A percentile compares a stretch with the other conserved stretches of the same genome.
phyloP scores from a whole-genome alignment of 2,797 vertebrate genomes.

The Sebastolobus altivelis region DNA sequence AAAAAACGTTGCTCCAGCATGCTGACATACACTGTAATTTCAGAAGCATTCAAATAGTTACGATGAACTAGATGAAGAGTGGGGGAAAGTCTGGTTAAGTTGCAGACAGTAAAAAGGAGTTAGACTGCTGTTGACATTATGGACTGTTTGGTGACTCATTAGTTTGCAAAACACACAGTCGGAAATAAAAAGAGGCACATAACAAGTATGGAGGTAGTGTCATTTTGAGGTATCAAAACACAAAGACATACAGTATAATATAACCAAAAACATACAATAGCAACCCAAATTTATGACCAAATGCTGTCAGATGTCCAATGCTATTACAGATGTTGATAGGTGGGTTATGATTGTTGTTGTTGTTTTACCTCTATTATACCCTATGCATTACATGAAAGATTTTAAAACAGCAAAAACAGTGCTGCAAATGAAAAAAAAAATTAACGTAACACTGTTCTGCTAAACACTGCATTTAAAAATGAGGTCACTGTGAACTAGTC shows the following conservation, averaged over 20 bases:
- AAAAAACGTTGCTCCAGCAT: conserved; percentile 71
- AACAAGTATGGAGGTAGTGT: conserved; percentile 28
- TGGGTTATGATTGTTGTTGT: neutral
- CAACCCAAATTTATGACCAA: conserved; percentile 20
- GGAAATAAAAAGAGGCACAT: conserved; percentile 34
- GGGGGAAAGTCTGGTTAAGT: conserved; percentile 47
- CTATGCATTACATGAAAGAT: neutral
- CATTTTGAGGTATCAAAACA: conserved; percentile 40
- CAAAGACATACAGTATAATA: conserved; percentile 14
- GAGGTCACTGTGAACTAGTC: neutral
- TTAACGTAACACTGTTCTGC: neutral
- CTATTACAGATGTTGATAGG: neutral
- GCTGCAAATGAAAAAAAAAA: conserved; percentile 5
- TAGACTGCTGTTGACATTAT: conserved; percentile 60
- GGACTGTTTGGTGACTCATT: conserved; percentile 61
- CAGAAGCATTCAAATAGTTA: conserved; percentile 72
- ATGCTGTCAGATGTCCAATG: neutral
- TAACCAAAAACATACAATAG: conserved; percentile 14
- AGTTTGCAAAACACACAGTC: conserved; percentile 59
- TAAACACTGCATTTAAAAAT: conserved; percentile 9
- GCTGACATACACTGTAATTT: conserved; percentile 68
- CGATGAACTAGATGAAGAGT: conserved; percentile 54
- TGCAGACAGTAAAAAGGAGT: conserved; percentile 52
- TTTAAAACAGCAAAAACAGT: conserved; percentile 5
- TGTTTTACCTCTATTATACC: neutral